phyloP scores from a whole-genome alignment of 2,888 invertebrate species.

The Suillia variegata region DNA sequence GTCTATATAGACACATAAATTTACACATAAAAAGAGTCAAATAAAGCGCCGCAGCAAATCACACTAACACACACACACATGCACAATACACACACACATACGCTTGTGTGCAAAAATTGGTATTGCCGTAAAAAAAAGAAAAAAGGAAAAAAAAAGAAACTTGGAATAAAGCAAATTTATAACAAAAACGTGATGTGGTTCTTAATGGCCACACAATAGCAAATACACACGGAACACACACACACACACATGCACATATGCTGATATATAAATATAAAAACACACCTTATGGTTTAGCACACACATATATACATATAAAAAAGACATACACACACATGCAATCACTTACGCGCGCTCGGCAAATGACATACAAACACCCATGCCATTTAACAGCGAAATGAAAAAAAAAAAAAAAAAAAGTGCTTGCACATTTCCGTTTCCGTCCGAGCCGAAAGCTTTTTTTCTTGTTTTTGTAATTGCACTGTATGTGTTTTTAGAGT shows the following conservation, averaged over 20 bases:
- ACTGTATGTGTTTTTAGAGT: too few relatives aligned
- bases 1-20: constrained; percentile 32
- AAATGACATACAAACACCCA: neutral
- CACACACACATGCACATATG: neutral
- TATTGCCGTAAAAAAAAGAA: neutral
- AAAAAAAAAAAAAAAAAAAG: neutral
- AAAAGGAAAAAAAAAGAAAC: neutral
- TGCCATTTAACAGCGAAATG: neutral
- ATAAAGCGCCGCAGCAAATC: constrained; percentile 15
- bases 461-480: too few relatives aligned
- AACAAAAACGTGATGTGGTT: constrained; percentile 48
- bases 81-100: neutral
- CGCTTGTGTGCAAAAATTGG: too few relatives aligned
- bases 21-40: constrained; percentile 39
- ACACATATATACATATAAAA: neutral
- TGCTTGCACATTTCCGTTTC: neutral
- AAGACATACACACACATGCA: neutral
- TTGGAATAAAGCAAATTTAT: constrained; percentile 50
- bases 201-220: constrained; percentile 36
- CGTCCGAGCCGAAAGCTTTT: too few relatives aligned
- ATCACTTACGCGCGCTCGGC: neutral
- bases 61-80: neutral
- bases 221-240: constrained; percentile 13
- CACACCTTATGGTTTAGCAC: neutral
- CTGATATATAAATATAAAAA: neutral